Conservation (phyloP, 2,888 invertebrate species). For the Pandemis heparana region DNA sequence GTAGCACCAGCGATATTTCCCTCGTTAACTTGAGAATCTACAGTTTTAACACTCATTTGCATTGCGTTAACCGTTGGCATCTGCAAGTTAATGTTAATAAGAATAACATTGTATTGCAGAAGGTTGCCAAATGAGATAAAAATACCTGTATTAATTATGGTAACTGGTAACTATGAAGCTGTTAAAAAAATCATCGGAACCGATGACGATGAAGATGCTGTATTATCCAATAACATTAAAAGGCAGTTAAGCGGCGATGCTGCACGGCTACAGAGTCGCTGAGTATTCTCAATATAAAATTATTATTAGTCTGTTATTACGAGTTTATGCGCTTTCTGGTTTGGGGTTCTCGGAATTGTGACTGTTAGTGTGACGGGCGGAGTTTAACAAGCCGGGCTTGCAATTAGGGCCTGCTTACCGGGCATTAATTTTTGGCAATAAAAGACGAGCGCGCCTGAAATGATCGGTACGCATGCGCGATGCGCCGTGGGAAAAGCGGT, state of each 20-base stretch:
- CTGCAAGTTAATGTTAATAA: constrained; percentile 47
- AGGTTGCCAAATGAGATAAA: constrained; percentile 31
- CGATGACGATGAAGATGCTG: constrained; percentile 49
- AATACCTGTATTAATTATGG: constrained; percentile 32
- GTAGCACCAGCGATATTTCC: constrained; percentile 26
- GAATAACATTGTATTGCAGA: constrained; percentile 39
- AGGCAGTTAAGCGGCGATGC: constrained; percentile 67
- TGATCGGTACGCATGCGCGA: constrained; percentile 79
- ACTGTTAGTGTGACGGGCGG: constrained; percentile 66
- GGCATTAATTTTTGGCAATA: constrained; percentile 86
- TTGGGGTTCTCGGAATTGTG: constrained; percentile 67
- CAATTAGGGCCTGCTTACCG: constrained; percentile 83
- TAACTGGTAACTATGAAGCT: constrained; percentile 60
- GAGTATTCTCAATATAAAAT: constrained; percentile 71
- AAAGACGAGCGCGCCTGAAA: constrained; percentile 80
- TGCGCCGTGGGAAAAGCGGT: constrained; percentile 83
- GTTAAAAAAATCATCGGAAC: constrained; percentile 60
- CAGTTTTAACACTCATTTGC: constrained; percentile 49
- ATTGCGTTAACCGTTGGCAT: constrained; percentile 49
- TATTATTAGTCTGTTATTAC: constrained; percentile 74
- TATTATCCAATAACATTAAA: constrained; percentile 79
- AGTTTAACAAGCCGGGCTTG: constrained; percentile 75
- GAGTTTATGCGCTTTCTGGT: constrained; percentile 70
- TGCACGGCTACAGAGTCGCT: constrained; percentile 63
- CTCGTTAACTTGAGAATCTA: constrained; percentile 36